Base-by-base conservation (phyloP, 1,140 invertebrate species). In the Meloidogyne hapla region DNA sequence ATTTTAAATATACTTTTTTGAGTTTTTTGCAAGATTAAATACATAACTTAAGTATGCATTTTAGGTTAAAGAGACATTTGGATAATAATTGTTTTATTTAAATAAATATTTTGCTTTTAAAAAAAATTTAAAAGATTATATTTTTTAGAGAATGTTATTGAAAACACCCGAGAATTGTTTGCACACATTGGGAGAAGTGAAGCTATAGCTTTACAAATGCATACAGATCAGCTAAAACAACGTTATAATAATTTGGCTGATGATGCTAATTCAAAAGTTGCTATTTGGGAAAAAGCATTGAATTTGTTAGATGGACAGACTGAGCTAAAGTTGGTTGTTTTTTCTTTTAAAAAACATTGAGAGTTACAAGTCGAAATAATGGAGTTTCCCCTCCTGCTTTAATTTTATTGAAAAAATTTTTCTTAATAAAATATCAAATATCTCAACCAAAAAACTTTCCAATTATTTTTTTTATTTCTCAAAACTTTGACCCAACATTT, bases 131-230 rank as follows among this genome's bases (percentile, higher is more conserved):
- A 48, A 56, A n/a, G 6, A 56, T 56, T 56, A n/a, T 56, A 6
- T n/a, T 56, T 56, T 56, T 15, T 56, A 56, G 48, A 56, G 48
- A 92, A 92, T 71, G 94, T 95, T 0, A 92, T 94, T 9, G 93
- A 94, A 80, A 91, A 92, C 0, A 94, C 94, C 0, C 90, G 94
- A 1, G 94, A 96, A 84, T 89, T 97, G 0, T 95, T 96, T 93
- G 94, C 93, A 84, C 94, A 96, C 86, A 95, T 95, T 71, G 93
- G 93, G 0, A 93, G 87, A 65, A 72, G 87, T 25, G 94, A 96
- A 88, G 94, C 94, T 0, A 89, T 96, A 65, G 93, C 94, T 84
- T 89, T 96, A 0, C 96, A 97, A 88, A 94, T 96, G 82, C 95
- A 96, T 87, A 88, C 96, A 25, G 94, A 96, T 83, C 93, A 93